Conservation (phyloP, 2,797 vertebrate species). For the Semotilus atromaculatus region DNA sequence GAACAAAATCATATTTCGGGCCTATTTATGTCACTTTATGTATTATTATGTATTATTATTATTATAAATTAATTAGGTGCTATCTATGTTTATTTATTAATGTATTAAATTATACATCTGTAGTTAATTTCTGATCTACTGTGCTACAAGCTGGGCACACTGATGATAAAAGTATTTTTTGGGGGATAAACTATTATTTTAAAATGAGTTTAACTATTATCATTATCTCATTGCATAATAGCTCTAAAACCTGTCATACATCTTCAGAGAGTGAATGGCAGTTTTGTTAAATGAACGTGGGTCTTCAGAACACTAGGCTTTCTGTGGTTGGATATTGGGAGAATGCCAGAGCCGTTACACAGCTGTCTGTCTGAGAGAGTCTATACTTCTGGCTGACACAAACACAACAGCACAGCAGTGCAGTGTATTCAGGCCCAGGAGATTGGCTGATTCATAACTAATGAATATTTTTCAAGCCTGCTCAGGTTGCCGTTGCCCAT, state of each 20-base stretch:
- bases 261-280: slow-evolving; percentile 53
- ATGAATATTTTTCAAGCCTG: slow-evolving; percentile 72
- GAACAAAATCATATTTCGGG: background rate
- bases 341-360: slow-evolving; percentile 74
- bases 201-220: slow-evolving; percentile 19
- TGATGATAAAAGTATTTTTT: background rate
- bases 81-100: background rate
- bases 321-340: slow-evolving; percentile 67
- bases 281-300: slow-evolving; percentile 51
- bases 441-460: slow-evolving; percentile 67
- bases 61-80: background rate
- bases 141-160: background rate
- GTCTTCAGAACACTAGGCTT: slow-evolving; percentile 34
- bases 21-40: background rate
- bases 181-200: background rate
- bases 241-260: slow-evolving; percentile 60
- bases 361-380: slow-evolving; percentile 71
- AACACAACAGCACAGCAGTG: slow-evolving; percentile 62
- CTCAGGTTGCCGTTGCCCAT: slow-evolving; percentile 49
- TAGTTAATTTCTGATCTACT: background rate
- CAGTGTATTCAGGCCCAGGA: slow-evolving; percentile 38
- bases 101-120: background rate
- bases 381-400: slow-evolving; percentile 70
- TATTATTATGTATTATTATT: too few relatives aligned
- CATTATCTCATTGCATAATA: slow-evolving; percentile 58